Conservation (phyloP, 2,888 invertebrate genomes). For the Bruchidius siliquastri region DNA sequence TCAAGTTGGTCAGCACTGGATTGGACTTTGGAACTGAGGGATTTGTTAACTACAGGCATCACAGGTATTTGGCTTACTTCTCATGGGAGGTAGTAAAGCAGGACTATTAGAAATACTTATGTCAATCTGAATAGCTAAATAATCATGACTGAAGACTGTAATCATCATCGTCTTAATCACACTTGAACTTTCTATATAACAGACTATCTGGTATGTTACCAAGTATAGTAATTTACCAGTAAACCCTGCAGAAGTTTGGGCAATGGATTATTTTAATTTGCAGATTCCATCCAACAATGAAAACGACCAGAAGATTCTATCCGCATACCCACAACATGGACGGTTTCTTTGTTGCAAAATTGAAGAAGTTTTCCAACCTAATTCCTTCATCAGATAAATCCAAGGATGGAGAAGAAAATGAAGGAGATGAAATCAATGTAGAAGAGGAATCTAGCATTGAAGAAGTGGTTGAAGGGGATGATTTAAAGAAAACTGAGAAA, state of each 20-base stretch:
- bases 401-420: conserved; percentile 44
- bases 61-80: conserved; percentile 45
- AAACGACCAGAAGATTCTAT: conserved; percentile 86
- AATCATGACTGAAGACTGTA: too few species aligned
- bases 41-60: conserved; percentile 80
- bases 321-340: conserved; percentile 99
- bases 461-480: background rate
- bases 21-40: conserved; percentile 95
- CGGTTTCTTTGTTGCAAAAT: conserved; percentile 97
- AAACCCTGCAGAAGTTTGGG: too few species aligned
- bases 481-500: background rate
- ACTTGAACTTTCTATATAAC: too few species aligned
- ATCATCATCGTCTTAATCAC: too few species aligned
- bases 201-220: too few species aligned
- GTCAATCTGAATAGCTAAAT: too few species aligned
- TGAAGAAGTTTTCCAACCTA: conserved; percentile 91
- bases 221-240: too few species aligned
- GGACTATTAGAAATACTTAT: too few species aligned
- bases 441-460: background rate
- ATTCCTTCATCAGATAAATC: conserved; percentile 34
- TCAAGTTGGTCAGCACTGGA: conserved; percentile 89
- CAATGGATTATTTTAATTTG: conserved; percentile 43
- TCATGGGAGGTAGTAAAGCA: too few species aligned
- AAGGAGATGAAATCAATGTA: conserved; percentile 40
- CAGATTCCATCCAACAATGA: conserved; percentile 78